Percentiles rank a stretch among this genome's conserved stretches.
These are phyloP conservation scores for Dendrolimus pini DNA, from an alignment of 2,888 invertebrate species.

Conservation along the genomic window DNA sequence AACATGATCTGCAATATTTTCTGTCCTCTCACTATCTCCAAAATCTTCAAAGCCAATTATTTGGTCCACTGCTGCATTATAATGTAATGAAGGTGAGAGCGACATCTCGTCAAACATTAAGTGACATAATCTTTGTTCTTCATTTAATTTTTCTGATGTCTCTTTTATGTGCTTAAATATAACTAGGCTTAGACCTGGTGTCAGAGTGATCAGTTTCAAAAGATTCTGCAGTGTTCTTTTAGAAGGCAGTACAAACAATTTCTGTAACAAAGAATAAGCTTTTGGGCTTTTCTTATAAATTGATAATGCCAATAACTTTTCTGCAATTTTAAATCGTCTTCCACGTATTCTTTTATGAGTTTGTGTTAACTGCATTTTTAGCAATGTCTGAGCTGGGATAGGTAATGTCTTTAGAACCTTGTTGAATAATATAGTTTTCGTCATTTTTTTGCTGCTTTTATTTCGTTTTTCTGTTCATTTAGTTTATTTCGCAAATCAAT, in stretches of 20 bases:
- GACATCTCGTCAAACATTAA: not conserved
- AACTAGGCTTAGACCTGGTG: not conserved
- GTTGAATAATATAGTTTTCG: not conserved
- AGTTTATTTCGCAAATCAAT: not conserved
- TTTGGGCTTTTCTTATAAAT: not conserved
- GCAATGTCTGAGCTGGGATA: not conserved
- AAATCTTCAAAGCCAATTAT: not conserved
- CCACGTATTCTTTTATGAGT: not conserved
- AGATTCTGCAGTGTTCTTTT: not conserved
- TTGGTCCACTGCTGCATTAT: not conserved
- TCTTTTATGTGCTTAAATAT: not conserved
- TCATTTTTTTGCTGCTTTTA: not conserved
- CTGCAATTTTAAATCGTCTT: not conserved
- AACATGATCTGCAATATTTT: conserved; percentile 13
- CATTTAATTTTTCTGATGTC: not conserved
- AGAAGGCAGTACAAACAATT: not conserved
- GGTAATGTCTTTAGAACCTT: not conserved
- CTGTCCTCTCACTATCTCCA: not conserved
- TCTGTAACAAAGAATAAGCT: not conserved
- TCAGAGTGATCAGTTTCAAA: not conserved
- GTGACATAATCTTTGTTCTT: not conserved
- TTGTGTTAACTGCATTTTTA: not conserved
- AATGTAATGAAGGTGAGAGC: not conserved
- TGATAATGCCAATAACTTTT: not conserved
- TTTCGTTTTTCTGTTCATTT: not conserved